A percentile compares a stretch with the other conserved stretches of the same genome.
Evolutionary conservation across 1,140 invertebrate genomes (phyloP).

Genomic region (Helicorthomorpha holstii): DNA sequence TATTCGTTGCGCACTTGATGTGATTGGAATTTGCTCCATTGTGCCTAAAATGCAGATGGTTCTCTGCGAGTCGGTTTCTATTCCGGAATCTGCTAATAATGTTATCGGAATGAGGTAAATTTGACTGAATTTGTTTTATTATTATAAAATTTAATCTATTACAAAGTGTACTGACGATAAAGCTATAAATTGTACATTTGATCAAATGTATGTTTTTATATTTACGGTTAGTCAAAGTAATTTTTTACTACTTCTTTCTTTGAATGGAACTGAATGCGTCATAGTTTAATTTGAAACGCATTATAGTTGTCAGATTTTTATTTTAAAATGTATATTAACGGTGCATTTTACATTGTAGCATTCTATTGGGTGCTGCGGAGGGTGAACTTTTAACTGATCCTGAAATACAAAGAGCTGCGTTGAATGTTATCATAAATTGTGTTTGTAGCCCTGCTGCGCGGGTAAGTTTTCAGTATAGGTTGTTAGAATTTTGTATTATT

Average conservation of each 20-base stretch:
- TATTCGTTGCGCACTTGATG: conserved; percentile 71
- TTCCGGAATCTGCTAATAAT: conserved; percentile 51
- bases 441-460: conserved; percentile 76
- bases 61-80: conserved; percentile 56
- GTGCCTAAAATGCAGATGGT: conserved; percentile 69
- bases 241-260: no score
- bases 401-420: conserved; percentile 76
- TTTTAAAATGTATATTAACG: neutral
- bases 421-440: conserved; percentile 76
- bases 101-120: conserved; percentile 38
- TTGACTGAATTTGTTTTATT: no score
- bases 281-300: neutral
- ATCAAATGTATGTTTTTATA: no score
- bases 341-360: conserved; percentile 19
- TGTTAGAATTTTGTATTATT: neutral
- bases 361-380: conserved; percentile 65
- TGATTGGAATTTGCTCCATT: conserved; percentile 72
- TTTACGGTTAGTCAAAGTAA: no score
- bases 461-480: conserved; percentile 29
- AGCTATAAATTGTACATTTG: no score
- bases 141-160: no score
- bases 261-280: neutral
- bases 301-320: neutral
- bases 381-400: conserved; percentile 74
- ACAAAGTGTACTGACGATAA: no score